A percentile compares a stretch with the other conserved stretches of the same genome.
Evolutionary conservation across 1,140 invertebrate genomes (phyloP).

Genomic region (Drosophila virilis): DNA sequence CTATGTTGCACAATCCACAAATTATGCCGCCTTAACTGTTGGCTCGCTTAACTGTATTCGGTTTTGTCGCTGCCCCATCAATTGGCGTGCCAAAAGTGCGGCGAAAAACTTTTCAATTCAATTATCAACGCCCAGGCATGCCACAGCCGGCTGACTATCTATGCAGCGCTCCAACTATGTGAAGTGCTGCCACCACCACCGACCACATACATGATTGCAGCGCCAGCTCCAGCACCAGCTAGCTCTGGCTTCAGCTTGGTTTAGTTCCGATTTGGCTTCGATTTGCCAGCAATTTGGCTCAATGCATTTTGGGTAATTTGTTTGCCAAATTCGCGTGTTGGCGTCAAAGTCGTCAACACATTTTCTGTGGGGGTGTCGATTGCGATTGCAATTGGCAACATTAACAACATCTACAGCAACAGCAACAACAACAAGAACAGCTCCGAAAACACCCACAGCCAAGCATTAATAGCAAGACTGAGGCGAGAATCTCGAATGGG

Average conservation of each 20-base stretch:
- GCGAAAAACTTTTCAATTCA: slow-evolving; percentile 74
- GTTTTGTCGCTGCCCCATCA: slow-evolving; percentile 22
- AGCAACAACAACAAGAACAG: slow-evolving; percentile 18
- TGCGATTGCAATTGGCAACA: slow-evolving; percentile 17
- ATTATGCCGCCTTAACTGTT: slow-evolving; percentile 63
- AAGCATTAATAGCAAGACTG: slow-evolving; percentile 4
- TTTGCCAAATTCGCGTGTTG: slow-evolving; percentile 75
- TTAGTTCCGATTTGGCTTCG: slow-evolving; percentile 36
- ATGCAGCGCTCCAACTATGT: slow-evolving; percentile 11
- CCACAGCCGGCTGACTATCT: slow-evolving; percentile 6
- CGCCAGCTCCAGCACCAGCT: neutral
- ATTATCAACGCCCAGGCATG: slow-evolving; percentile 69
- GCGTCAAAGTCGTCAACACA: slow-evolving; percentile 51
- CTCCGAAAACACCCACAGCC: slow-evolving; percentile 8
- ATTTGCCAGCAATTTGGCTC: slow-evolving; percentile 61
- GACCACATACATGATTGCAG: no score
- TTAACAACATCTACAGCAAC: slow-evolving; percentile 14
- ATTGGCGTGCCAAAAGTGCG: slow-evolving; percentile 55
- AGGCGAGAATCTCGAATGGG: slow-evolving; percentile 12
- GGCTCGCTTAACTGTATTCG: slow-evolving; percentile 8
- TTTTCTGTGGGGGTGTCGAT: slow-evolving; percentile 62
- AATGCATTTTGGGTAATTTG: slow-evolving; percentile 74
- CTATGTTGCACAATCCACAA: slow-evolving; percentile 57
- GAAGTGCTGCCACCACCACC: neutral
- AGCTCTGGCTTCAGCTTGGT: neutral